Evolutionary conservation across 2,888 invertebrate species (phyloP), one percentile per base, ranked within the genome.

Genomic region (Abrostola triplasia): DNA sequence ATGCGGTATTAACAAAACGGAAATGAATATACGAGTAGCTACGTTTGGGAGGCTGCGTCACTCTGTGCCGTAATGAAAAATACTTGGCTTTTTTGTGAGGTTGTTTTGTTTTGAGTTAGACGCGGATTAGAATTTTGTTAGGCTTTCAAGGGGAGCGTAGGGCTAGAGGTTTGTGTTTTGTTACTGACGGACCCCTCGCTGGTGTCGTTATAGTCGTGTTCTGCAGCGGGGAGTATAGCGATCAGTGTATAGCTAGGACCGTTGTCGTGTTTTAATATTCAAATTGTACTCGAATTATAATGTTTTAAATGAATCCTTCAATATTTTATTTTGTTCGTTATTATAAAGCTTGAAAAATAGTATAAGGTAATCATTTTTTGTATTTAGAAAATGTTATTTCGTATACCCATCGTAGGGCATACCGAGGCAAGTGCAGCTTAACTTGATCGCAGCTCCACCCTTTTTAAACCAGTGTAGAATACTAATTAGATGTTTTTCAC

Each of bases 1-100:
- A 94, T 94, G 94, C 94, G 94, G 94, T 93, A 94, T 94, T 94
- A 94, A 94, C 94, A 89, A 89, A 92, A 93, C 94, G 94, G 94
- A 94, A 94, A 94, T 94, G 94, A 94, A 94, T 94, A 92, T 93
- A 94, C 92, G 93, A 89, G 92, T 91, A 90, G 90, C 89, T 88
- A 88, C 86, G 88, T 80, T 92, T 92, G 80, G 88, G 94, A 92
- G 90, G 92, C 93, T 92, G 92, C 84, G 92, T 87, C 90, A 86
- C 87, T 84, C 87, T 90, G 91, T 85, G 93, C 92, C 93, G 84
- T 93, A 94, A 93, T 93, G 93, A 93, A 93, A 79, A 92, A 92
- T 92, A 91, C 91, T 93, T 91, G 85, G 84, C 83, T 82, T 81
- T 78, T 80, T 77, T 83, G 84, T 85, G 86, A 84, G 90, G 84